A percentile compares a stretch with the other conserved stretches of the same genome.
These are phyloP conservation scores for Candoia aspera DNA, from an alignment of 2,113 vertebrate species.

Conservation along the genomic window DNA sequence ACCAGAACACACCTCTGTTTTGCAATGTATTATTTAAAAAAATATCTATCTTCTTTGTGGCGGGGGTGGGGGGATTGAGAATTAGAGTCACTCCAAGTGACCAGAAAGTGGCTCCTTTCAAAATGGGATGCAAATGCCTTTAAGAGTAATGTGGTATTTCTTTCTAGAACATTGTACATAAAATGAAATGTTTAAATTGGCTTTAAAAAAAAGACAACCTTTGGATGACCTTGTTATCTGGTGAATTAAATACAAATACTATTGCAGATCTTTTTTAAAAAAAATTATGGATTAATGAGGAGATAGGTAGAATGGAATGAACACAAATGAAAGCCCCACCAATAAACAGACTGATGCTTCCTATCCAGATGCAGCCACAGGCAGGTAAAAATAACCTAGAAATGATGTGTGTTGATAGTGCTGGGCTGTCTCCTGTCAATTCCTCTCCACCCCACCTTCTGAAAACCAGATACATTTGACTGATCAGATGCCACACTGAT, in stretches of 20 bases:
- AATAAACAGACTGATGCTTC: not conserved
- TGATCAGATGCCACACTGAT: not conserved
- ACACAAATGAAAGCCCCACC: not conserved
- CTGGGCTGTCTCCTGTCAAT: not conserved
- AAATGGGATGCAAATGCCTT: not conserved
- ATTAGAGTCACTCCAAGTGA: not conserved
- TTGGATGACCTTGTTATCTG: not conserved
- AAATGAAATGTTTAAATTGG: not conserved
- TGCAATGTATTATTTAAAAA: not conserved
- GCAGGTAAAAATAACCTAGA: not conserved
- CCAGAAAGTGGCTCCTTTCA: not conserved
- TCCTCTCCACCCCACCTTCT: not conserved
- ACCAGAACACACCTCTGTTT: not conserved
- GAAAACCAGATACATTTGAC: not conserved
- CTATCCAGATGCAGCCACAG: not conserved
- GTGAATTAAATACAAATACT: not conserved
- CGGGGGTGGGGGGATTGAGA: not conserved
- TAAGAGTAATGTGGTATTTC: not conserved
- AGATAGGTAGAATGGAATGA: not conserved
- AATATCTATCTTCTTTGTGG: not conserved
- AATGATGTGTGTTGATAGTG: not conserved
- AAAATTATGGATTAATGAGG: not conserved
- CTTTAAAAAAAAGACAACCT: not conserved
- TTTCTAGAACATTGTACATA: not conserved
- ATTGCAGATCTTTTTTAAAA: not conserved